These are phyloP conservation scores for Macaria liturata DNA, from an alignment of 2,888 invertebrate species.

Conservation along the genomic window DNA sequence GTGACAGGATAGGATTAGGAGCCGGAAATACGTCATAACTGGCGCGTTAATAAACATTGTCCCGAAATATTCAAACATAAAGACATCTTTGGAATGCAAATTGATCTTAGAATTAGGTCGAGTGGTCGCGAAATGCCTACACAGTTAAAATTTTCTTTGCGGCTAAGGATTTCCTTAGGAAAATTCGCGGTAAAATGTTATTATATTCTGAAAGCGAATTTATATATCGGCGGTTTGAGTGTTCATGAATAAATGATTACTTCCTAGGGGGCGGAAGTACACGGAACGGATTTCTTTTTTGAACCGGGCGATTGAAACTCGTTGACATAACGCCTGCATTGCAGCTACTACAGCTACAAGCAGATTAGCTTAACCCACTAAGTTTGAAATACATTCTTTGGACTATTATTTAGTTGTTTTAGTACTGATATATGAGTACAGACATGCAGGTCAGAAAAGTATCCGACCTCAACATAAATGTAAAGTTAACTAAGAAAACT, in stretches of 20 bases:
- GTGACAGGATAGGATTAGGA: too few relatives aligned
- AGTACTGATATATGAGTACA: too few relatives aligned
- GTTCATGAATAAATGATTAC: conserved; percentile 34
- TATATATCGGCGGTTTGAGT: conserved; percentile 24
- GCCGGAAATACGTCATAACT: too few relatives aligned
- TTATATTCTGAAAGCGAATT: conserved; percentile 23
- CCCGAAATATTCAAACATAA: too few relatives aligned
- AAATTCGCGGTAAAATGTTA: conserved; percentile 14
- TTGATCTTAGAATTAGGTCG: conserved; percentile 6
- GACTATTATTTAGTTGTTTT: too few relatives aligned
- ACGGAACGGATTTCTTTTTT: conserved; percentile 12
- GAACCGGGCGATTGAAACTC: conserved; percentile 5
- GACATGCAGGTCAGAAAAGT: too few relatives aligned
- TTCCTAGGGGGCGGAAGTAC: conserved; percentile 5
- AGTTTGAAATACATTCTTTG: too few relatives aligned
- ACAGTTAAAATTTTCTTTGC: conserved; percentile 15
- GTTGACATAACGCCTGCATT: conserved; percentile 4
- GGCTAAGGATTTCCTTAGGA: conserved; percentile 10
- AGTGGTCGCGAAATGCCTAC: conserved; percentile 1
- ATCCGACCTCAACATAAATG: too few relatives aligned
- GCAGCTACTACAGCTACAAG: not conserved
- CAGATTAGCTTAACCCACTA: too few relatives aligned
- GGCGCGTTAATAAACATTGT: too few relatives aligned
- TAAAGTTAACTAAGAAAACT: too few relatives aligned
- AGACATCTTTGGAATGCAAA: conserved; percentile 6